A percentile compares a stretch with the other conserved stretches of the same genome.
These are phyloP conservation scores for Procavia capensis DNA, from an alignment of 2,113 vertebrate genomes.

Conservation along the genomic window DNA sequence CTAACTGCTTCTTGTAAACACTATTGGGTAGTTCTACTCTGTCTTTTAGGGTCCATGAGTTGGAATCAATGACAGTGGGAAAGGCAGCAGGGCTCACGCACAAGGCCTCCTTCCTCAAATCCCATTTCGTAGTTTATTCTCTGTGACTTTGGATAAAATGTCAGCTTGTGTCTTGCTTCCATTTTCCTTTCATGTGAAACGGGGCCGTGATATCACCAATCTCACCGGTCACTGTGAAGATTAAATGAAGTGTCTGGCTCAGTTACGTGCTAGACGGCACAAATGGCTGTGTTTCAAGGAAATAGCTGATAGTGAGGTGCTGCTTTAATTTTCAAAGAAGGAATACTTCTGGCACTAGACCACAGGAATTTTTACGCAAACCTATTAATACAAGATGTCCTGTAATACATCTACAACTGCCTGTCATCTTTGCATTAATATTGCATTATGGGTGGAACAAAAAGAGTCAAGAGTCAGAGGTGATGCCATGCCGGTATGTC, in stretches of 20 bases:
- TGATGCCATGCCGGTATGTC: slow-evolving; percentile 55
- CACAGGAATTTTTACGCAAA: slow-evolving; percentile 63
- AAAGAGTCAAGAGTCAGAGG: slow-evolving; percentile 52
- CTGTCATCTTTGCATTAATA: slow-evolving; percentile 78
- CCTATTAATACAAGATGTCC: slow-evolving; percentile 58
- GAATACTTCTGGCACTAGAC: slow-evolving; percentile 66
- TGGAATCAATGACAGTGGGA: too few species aligned
- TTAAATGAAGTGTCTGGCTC: background rate
- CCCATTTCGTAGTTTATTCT: background rate
- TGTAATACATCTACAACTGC: slow-evolving; percentile 73
- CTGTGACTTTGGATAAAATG: background rate
- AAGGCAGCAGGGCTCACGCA: too few species aligned
- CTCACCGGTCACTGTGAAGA: background rate
- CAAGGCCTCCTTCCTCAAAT: background rate
- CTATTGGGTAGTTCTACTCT: too few species aligned
- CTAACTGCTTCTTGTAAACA: too few species aligned
- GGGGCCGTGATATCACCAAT: background rate
- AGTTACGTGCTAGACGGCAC: background rate
- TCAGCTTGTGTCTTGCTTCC: background rate
- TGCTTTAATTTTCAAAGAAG: slow-evolving; percentile 54
- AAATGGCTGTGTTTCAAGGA: background rate
- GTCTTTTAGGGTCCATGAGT: too few species aligned
- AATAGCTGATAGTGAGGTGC: background rate
- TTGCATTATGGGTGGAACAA: slow-evolving; percentile 57
- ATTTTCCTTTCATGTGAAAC: background rate